Percentiles rank a stretch among this genome's conserved stretches.
phyloP scores from a whole-genome alignment of 2,797 vertebrate species.

The Sternarchorhynchus goeldii region DNA sequence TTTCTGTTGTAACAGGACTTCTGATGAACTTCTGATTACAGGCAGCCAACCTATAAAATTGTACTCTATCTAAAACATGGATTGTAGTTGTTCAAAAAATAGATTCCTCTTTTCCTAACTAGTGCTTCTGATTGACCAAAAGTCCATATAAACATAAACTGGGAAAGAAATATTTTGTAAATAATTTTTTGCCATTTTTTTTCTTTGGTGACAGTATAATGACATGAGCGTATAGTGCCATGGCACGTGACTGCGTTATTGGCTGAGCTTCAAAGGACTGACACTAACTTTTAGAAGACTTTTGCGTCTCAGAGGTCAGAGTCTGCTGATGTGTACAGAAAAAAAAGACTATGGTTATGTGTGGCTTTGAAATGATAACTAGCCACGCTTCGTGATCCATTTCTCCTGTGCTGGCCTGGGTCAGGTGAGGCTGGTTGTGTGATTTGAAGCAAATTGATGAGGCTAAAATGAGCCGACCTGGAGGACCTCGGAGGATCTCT shows the following conservation, averaged over 20 bases:
- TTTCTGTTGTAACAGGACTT: neutral
- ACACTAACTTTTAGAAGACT: constrained; percentile 37
- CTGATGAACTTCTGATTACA: neutral
- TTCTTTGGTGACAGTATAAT: constrained; percentile 41
- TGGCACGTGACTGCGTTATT: constrained; percentile 32
- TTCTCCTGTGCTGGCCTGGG: constrained; percentile 28
- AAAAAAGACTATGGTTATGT: constrained; percentile 41
- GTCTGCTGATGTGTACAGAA: constrained; percentile 47
- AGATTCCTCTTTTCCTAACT: neutral
- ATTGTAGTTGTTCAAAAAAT: neutral
- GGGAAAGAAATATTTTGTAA: constrained; percentile 1
- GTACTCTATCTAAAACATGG: neutral
- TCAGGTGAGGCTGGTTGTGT: constrained; percentile 37
- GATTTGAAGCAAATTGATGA: constrained; percentile 40
- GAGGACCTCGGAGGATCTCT: constrained; percentile 16
- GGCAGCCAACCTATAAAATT: constrained; percentile 3
- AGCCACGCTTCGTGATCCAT: constrained; percentile 35
- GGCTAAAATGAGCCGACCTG: constrained; percentile 13
- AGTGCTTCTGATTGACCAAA: constrained; percentile 10
- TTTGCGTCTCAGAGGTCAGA: constrained; percentile 43
- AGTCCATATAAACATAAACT: constrained; percentile 31
- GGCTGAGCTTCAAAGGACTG: constrained; percentile 46
- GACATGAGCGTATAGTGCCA: constrained; percentile 38
- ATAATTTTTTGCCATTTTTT: constrained; percentile 30
- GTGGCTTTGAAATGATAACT: constrained; percentile 57